These are phyloP conservation scores for Shinisaurus crocodilurus DNA, from an alignment of 2,113 vertebrate species.

Conservation along the genomic window DNA sequence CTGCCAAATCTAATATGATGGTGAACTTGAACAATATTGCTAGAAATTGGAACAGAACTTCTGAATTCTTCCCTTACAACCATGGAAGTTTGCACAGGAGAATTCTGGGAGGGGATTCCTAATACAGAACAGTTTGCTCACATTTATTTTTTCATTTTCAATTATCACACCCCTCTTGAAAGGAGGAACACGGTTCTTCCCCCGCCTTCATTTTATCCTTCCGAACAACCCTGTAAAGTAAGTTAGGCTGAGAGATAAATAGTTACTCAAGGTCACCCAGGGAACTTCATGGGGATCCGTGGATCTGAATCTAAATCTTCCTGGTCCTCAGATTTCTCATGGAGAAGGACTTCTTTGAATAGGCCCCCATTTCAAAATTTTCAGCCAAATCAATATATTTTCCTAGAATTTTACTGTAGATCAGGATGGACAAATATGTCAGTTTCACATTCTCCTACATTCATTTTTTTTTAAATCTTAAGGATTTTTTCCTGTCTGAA, in stretches of 20 bases:
- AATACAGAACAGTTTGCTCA: background rate
- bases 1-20: conserved; percentile 38
- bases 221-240: background rate
- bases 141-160: too few species aligned
- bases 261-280: background rate
- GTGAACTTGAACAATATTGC: background rate
- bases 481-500: too few species aligned
- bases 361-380: too few species aligned
- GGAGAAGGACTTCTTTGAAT: background rate
- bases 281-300: background rate
- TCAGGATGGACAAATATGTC: too few species aligned
- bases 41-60: conserved; percentile 13
- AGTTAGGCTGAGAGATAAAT: background rate
- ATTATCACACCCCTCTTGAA: background rate
- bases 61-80: background rate
- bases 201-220: background rate
- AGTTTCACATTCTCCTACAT: too few species aligned
- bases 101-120: background rate
- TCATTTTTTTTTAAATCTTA: too few species aligned
- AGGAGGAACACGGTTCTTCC: background rate
- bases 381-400: background rate
- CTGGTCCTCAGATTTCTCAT: background rate
- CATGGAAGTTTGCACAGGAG: background rate
- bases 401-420: background rate
- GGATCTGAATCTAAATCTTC: background rate